Evolutionary conservation across 2,888 invertebrate species (phyloP), one percentile per base, ranked within the genome.

Genomic region (Graphium colonna): DNA sequence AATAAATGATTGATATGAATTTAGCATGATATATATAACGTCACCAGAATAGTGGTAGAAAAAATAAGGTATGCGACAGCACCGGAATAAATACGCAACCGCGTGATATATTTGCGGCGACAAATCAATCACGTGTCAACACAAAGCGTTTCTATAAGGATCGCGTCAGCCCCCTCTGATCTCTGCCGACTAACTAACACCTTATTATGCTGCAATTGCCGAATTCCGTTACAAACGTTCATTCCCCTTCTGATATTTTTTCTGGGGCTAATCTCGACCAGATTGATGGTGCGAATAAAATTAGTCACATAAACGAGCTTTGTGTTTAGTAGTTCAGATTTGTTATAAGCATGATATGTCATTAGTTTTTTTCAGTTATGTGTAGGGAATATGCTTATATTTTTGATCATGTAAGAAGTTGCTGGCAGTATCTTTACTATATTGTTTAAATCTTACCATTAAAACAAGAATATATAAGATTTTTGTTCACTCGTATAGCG

Each of bases 121-220:
- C 65, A 64, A 66, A 70, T 69, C 71, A 68, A 70, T 70, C 70
- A 71, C 62, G 59, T 49, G 58, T 62, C 62, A 59, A 52, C 63
- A 63, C 65, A 63, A 60, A 64, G 61, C 60, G 40, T 51, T 28
- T 58, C 63, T 36, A 68, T 68, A 70, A 69, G 68, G 70, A 64
- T 50, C 49, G 40, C 45, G 54, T 54, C 49, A 50, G 38, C 61
- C 61, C 65, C 61, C 63, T 68, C 67, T 68, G 65, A 69, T 63
- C 64, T 62, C 52, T 18, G 54, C 47, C 52, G 52, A 45, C 57
- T n/a, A 50, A 44, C 60, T 55, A 10, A 12, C 21, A 12, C 42
- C 46, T 42, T 52, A 49, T 36, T 45, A 31, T 50, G 16, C 39
- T 50, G 38, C 38, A 28, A 15, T 52, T 45, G 52, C 38, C 41